Conservation (phyloP, 2,888 invertebrate genomes). For the Leptarthrus brevirostris region DNA sequence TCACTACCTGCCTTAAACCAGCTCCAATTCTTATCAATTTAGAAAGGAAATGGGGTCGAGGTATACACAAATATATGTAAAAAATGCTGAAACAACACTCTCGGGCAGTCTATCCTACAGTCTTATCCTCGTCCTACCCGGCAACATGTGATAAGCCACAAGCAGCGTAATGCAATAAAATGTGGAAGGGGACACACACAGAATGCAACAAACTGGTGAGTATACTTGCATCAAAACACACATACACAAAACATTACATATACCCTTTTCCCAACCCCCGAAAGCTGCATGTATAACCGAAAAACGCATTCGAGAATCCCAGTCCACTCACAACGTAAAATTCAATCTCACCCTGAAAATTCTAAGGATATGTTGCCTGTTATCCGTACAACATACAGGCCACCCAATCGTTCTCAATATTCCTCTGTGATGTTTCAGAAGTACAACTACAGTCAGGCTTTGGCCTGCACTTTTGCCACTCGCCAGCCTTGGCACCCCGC, state of each 20-base stretch:
- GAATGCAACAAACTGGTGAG: conserved; percentile 20
- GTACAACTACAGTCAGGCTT: not conserved
- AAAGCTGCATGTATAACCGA: not conserved
- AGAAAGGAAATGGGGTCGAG: too few species aligned
- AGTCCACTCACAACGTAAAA: conserved; percentile 4
- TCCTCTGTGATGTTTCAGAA: not conserved
- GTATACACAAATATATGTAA: not conserved
- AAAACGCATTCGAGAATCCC: conserved; percentile 21
- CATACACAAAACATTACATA: not conserved
- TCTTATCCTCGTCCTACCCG: too few species aligned
- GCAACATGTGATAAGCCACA: not conserved
- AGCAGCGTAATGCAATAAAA: not conserved
- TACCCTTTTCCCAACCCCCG: too few species aligned
- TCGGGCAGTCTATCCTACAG: too few species aligned
- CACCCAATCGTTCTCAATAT: not conserved
- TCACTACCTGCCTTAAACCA: not conserved
- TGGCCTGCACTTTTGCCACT: conserved; percentile 20
- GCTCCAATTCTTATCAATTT: conserved; percentile 35
- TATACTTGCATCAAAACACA: not conserved
- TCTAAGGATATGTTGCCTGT: conserved; percentile 19
- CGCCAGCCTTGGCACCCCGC: not conserved
- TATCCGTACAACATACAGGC: not conserved
- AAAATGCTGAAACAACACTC: not conserved
- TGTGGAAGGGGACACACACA: not conserved
- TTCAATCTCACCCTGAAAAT: conserved; percentile 19